Evolutionary conservation across 1,140 invertebrate species (phyloP).

Genomic region (Platyura marginata): DNA sequence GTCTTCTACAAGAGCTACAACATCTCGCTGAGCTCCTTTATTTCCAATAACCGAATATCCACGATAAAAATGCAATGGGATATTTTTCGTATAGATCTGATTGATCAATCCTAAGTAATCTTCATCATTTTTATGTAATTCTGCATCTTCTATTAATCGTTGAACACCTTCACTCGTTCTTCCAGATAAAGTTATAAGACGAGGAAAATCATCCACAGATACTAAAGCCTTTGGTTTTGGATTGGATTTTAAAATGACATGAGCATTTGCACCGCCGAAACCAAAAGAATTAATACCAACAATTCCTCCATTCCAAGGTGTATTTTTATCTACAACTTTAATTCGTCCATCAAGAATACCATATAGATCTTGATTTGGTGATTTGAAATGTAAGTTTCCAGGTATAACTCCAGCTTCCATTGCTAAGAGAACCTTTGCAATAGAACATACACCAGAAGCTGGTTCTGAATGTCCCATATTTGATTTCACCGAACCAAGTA

Average conservation of each 20-base stretch:
- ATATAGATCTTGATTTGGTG: constrained; percentile 76
- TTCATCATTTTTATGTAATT: constrained; percentile 39
- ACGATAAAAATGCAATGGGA: constrained; percentile 49
- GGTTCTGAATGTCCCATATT: constrained; percentile 97
- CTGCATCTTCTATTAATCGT: constrained; percentile 41
- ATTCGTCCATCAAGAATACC: constrained; percentile 70
- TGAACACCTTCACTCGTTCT: constrained; percentile 67
- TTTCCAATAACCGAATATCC: constrained; percentile 55
- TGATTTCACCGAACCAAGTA: constrained; percentile 91
- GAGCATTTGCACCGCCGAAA: constrained; percentile 93
- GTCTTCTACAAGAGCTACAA: constrained; percentile 25
- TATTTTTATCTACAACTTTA: constrained; percentile 65
- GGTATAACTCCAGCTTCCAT: constrained; percentile 80
- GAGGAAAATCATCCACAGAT: constrained; percentile 33
- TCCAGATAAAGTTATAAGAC: constrained; percentile 62
- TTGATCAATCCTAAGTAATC: constrained; percentile 62
- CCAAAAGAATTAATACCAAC: constrained; percentile 90
- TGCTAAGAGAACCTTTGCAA: constrained; percentile 79
- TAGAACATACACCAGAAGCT: constrained; percentile 74
- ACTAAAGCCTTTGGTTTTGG: constrained; percentile 44
- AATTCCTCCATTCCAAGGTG: constrained; percentile 66
- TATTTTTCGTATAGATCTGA: constrained; percentile 46
- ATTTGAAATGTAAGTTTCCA: constrained; percentile 73
- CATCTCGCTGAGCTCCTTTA: constrained; percentile 21
- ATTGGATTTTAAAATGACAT: constrained; percentile 67